Evolutionary conservation across 2,888 invertebrate species (phyloP).

Genomic region (Drosophila mulleri): DNA sequence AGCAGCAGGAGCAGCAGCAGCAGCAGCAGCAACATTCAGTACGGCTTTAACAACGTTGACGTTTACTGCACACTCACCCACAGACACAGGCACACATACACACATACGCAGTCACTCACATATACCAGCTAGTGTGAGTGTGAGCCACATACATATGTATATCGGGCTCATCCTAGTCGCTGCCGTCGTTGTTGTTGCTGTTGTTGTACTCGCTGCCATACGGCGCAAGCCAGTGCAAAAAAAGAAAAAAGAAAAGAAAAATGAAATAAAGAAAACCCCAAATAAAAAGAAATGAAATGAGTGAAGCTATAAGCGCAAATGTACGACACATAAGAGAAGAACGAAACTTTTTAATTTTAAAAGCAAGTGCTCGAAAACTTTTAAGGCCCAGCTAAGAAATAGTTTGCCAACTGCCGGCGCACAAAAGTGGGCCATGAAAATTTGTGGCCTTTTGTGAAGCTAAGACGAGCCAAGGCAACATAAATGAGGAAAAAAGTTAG

Average conservation of each 20-base stretch:
- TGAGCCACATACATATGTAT: constrained; percentile 41
- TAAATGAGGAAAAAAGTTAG: constrained; percentile 40
- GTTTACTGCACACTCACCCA: constrained; percentile 60
- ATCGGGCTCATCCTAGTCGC: constrained; percentile 47
- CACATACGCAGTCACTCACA: constrained; percentile 34
- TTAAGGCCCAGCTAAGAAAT: constrained; percentile 32
- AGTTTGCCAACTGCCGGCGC: constrained; percentile 57
- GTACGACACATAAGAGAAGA: constrained; percentile 38
- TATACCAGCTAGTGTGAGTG: constrained; percentile 43
- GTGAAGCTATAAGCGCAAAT: constrained; percentile 52
- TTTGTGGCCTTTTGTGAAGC: constrained; percentile 32
- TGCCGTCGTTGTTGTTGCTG: constrained; percentile 39
- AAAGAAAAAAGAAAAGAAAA: constrained; percentile 28
- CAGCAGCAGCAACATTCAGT: constrained; percentile 47
- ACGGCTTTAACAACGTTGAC: constrained; percentile 50
- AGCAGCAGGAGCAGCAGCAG: constrained; percentile 36
- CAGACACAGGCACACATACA: constrained; percentile 31
- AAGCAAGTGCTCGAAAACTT: constrained; percentile 55
- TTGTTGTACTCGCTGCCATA: constrained; percentile 60
- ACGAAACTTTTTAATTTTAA: constrained; percentile 65
- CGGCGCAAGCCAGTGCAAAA: constrained; percentile 66
- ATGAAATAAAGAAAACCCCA: constrained; percentile 15
- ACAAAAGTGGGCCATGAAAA: constrained; percentile 64
- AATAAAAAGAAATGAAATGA: constrained; percentile 38
- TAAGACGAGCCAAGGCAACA: constrained; percentile 14